Conservation (phyloP, 2,113 vertebrate species). For the Equus przewalskii region DNA sequence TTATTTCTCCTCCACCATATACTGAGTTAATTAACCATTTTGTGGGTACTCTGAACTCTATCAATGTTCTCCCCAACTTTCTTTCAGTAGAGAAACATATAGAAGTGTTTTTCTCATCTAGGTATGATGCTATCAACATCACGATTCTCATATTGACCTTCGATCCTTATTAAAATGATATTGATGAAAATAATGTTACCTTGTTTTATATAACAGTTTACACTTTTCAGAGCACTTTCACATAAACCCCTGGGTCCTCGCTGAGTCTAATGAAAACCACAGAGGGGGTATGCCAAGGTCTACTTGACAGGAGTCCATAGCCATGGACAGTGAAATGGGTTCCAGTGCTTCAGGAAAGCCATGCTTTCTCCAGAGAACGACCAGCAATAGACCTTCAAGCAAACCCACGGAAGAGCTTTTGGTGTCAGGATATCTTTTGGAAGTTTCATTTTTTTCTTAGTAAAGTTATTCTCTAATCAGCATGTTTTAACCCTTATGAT, state of each 20-base stretch:
- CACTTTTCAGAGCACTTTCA: neutral
- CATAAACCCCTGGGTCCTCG: neutral
- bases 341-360: neutral
- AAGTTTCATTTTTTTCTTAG: slow-evolving; percentile 41
- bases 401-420: neutral
- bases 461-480: neutral
- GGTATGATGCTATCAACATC: neutral
- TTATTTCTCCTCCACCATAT: neutral
- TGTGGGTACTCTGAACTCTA: neutral
- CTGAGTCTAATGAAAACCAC: neutral
- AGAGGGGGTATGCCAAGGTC: neutral
- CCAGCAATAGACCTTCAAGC: neutral
- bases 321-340: neutral
- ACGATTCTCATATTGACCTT: neutral
- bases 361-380: neutral
- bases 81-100: neutral
- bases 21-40: neutral
- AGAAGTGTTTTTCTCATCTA: slow-evolving; percentile 42
- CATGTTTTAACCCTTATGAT: neutral
- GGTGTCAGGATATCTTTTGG: neutral
- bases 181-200: neutral
- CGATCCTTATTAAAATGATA: slow-evolving; percentile 2
- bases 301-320: neutral
- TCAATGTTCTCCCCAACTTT: neutral
- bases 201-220: neutral